A percentile compares a stretch with the other conserved stretches of the same genome.
Conservation (phyloP, 2,113 vertebrate genomes). For the Sphyrna mokarran region DNA sequence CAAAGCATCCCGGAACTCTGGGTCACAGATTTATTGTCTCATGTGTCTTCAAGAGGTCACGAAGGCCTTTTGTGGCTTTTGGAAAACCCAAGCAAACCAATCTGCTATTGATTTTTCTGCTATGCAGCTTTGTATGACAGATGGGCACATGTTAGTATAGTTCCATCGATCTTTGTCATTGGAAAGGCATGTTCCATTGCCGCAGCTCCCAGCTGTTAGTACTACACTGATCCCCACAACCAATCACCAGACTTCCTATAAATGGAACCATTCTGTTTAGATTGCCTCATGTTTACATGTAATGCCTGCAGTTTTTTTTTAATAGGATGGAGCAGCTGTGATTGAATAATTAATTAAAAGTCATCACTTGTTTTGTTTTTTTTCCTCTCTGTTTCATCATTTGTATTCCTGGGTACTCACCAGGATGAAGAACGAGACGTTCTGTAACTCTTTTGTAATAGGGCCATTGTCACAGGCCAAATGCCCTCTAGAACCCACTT, state of each 20-base stretch:
- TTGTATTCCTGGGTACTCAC: neutral
- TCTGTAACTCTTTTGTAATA: neutral
- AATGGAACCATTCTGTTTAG: constrained; percentile 37
- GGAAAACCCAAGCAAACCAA: constrained; percentile 52
- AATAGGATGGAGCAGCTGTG: constrained; percentile 28
- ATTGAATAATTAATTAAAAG: neutral
- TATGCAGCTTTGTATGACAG: constrained; percentile 48
- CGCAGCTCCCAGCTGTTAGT: constrained; percentile 83
- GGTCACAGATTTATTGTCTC: constrained; percentile 83
- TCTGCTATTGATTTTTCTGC: constrained; percentile 69
- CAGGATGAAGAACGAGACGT: neutral
- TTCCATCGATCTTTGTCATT: constrained; percentile 76
- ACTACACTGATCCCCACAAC: constrained; percentile 68
- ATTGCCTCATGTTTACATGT: constrained; percentile 31
- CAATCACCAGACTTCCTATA: constrained; percentile 55
- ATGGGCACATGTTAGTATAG: constrained; percentile 76
- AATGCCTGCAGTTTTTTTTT: constrained; percentile 3
- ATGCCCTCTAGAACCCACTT: neutral
- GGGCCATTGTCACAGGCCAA: neutral
- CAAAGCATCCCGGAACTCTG: constrained; percentile 81
- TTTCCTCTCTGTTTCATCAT: neutral
- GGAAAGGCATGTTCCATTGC: constrained; percentile 87
- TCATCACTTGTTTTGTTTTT: neutral
- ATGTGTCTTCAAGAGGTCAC: constrained; percentile 67
- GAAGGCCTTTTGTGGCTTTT: constrained; percentile 46